Evolutionary conservation across 2,797 vertebrate species (phyloP).

Genomic region (Novumbra hubbsi): DNA sequence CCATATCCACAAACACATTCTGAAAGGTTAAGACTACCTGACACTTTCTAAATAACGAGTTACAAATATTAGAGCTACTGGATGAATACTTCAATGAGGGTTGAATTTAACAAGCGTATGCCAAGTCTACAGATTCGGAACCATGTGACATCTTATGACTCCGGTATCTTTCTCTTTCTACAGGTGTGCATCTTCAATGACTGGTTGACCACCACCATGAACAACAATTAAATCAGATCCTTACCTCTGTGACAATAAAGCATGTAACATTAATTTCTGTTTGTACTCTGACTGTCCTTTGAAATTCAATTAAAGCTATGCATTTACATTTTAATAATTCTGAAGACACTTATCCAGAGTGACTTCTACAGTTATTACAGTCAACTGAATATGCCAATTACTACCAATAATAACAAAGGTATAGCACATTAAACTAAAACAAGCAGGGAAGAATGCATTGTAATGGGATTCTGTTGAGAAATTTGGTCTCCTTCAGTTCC

Average conservation of each 20-base stretch:
- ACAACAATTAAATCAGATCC: constrained; percentile 28
- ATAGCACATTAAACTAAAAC: neutral
- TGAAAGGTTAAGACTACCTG: too few relatives aligned
- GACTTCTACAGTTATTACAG: too few relatives aligned
- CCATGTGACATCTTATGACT: neutral
- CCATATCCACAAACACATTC: too few relatives aligned
- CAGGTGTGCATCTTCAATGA: constrained; percentile 62
- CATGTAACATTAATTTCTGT: neutral
- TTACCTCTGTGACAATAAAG: neutral
- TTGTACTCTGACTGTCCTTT: neutral
- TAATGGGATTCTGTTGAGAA: too few relatives aligned
- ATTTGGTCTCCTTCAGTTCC: too few relatives aligned
- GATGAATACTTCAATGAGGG: neutral
- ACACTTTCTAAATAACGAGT: too few relatives aligned
- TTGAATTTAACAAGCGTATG: neutral
- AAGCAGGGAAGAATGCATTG: neutral
- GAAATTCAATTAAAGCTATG: neutral
- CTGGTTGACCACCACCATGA: constrained; percentile 57
- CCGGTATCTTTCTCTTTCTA: neutral
- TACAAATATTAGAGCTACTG: too few relatives aligned
- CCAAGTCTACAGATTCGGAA: neutral
- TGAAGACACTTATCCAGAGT: too few relatives aligned
- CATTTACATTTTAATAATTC: too few relatives aligned
- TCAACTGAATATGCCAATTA: neutral
- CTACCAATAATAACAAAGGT: neutral